These are phyloP conservation scores for Oncorhynchus masou DNA, from an alignment of 2,113 vertebrate species.

Conservation along the genomic window DNA sequence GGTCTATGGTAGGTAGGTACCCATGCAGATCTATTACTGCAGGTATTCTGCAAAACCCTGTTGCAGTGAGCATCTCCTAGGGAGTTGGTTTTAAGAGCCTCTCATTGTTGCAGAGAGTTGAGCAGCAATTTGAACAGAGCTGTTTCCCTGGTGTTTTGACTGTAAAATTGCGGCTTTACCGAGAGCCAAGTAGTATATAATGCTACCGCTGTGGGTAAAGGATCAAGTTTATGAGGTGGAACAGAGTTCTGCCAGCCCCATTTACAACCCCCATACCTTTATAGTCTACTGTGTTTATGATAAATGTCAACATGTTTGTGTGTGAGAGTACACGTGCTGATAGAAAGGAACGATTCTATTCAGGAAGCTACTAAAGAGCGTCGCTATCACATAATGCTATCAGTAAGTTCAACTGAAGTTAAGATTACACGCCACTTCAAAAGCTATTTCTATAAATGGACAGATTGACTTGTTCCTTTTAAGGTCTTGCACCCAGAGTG, in stretches of 20 bases:
- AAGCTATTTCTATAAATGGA: background rate
- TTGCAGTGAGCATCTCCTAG: too few relatives aligned
- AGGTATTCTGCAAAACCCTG: too few relatives aligned
- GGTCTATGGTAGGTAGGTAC: too few relatives aligned
- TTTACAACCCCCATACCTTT: background rate
- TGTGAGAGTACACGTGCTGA: background rate
- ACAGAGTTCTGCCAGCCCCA: background rate
- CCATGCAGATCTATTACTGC: too few relatives aligned
- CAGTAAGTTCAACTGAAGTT: background rate
- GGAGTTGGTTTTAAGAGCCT: background rate
- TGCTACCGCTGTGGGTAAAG: background rate
- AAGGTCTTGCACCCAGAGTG: background rate
- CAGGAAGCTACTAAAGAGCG: background rate
- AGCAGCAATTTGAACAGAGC: background rate
- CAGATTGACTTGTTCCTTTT: background rate
- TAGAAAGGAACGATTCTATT: background rate
- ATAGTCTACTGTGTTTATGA: background rate
- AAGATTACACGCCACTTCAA: background rate
- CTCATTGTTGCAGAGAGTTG: background rate
- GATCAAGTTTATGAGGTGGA: background rate
- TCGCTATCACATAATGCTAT: background rate
- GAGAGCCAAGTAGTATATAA: background rate
- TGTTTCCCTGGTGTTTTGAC: background rate
- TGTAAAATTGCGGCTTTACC: background rate
- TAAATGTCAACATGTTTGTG: background rate